These are phyloP conservation scores for Chrysogorgia sp. DNA, from an alignment of 92 coral and sea anemone genomes.

Conservation along the genomic window DNA sequence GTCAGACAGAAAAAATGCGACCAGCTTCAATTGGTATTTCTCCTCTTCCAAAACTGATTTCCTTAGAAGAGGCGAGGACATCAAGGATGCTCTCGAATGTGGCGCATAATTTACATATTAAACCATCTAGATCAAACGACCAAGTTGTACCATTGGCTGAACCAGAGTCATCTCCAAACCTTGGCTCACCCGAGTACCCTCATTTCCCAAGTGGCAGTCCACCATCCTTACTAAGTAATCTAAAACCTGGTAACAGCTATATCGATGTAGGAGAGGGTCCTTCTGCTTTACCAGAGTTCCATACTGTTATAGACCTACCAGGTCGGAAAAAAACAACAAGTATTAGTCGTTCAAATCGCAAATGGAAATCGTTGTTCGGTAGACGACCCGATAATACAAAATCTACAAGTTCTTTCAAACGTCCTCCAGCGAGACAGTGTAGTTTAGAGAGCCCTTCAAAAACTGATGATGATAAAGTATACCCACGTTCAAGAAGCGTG, in stretches of 20 bases:
- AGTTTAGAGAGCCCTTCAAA: conserved; percentile 30
- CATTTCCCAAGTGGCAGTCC: conserved; percentile 38
- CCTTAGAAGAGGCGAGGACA: conserved; percentile 96
- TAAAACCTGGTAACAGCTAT: conserved; percentile 39
- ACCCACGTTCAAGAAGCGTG: conserved; percentile 29
- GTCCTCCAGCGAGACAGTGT: conserved; percentile 36
- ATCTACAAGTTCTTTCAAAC: conserved; percentile 7
- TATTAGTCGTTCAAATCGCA: conserved; percentile 7
- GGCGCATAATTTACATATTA: not conserved
- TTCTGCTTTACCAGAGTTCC: conserved; percentile 26
- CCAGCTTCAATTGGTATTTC: conserved; percentile 93
- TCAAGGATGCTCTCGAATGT: conserved; percentile 19
- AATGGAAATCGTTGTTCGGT: conserved; percentile 42
- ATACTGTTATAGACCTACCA: conserved; percentile 34
- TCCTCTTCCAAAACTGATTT: conserved; percentile 88
- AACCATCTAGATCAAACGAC: not conserved
- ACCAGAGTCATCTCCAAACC: conserved; percentile 56
- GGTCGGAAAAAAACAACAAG: conserved; percentile 14
- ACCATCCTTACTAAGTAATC: conserved; percentile 39
- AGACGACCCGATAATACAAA: conserved; percentile 27
- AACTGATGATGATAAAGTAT: not conserved
- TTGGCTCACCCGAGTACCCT: conserved; percentile 50
- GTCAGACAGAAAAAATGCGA: conserved; percentile 64
- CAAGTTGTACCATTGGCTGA: conserved; percentile 52
- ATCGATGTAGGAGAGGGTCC: conserved; percentile 50